These are phyloP conservation scores for Dasysyrphus albostriatus DNA, from an alignment of 2,888 invertebrate species.

Conservation along the genomic window DNA sequence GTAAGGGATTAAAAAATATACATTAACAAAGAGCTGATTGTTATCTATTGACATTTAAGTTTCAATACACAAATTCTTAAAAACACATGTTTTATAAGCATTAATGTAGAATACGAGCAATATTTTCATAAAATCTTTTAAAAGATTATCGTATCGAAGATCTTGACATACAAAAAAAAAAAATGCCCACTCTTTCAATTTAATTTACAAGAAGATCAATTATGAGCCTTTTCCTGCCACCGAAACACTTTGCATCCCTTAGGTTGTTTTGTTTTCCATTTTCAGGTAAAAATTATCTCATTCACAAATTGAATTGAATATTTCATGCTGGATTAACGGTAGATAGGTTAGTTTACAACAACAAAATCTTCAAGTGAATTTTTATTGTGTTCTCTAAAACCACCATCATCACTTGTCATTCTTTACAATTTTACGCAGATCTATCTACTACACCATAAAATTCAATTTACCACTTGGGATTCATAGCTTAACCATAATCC, in stretches of 20 bases:
- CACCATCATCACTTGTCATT: constrained; percentile 19
- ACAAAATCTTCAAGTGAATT: constrained; percentile 7
- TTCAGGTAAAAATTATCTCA: not conserved
- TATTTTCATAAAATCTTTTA: not conserved
- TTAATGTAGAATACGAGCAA: not conserved
- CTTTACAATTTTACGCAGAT: constrained; percentile 19
- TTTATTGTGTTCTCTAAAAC: constrained; percentile 17
- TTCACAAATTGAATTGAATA: constrained; percentile 12
- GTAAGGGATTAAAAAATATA: not conserved
- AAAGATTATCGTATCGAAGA: too few relatives aligned
- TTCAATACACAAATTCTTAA: not conserved
- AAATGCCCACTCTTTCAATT: constrained; percentile 19
- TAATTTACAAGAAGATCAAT: not conserved
- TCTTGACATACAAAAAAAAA: not conserved
- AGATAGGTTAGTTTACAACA: not conserved
- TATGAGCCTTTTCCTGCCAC: constrained; percentile 21
- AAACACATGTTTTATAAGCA: not conserved
- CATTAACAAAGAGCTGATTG: not conserved
- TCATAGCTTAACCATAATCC: constrained; percentile 22
- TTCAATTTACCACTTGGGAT: not conserved
- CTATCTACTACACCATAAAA: not conserved
- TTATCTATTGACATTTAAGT: not conserved
- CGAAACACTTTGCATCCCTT: constrained; percentile 30
- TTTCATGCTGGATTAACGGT: constrained; percentile 43
- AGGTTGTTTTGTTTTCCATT: not conserved